Conservation (phyloP, 1,140 invertebrate genomes). For the Lithobius niger region DNA sequence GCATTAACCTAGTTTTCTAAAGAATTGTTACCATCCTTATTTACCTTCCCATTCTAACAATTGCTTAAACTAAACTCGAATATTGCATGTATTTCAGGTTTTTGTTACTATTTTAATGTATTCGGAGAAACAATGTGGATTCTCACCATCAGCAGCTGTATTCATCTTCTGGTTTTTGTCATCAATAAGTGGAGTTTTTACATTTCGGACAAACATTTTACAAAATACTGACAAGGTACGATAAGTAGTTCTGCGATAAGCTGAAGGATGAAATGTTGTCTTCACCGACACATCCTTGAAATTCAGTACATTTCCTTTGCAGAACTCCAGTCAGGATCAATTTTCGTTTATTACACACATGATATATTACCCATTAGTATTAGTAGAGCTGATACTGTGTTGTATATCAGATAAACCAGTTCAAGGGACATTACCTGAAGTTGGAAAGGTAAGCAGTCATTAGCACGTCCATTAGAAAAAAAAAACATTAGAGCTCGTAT, state of each 20-base stretch:
- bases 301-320: neutral
- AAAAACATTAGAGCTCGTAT: too few species aligned
- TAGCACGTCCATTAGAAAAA: too few species aligned
- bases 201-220: neutral
- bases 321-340: neutral
- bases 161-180: neutral
- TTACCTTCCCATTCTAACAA: too few species aligned
- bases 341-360: neutral
- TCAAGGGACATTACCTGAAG: neutral
- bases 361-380: neutral
- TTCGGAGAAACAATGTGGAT: neutral
- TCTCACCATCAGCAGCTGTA: neutral
- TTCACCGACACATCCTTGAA: neutral
- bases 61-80: too few species aligned
- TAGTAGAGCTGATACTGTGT: neutral
- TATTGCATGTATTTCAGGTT: too few species aligned
- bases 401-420: neutral
- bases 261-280: neutral
- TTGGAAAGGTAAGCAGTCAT: slow-evolving; percentile 4
- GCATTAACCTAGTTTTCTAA: too few species aligned
- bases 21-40: too few species aligned
- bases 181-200: neutral
- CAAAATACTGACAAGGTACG: neutral
- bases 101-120: neutral
- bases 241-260: neutral